Percentiles rank a stretch among this genome's conserved stretches.
These are phyloP conservation scores for Neelides folsomi DNA, from an alignment of 2,888 invertebrate genomes.

Conservation along the genomic window DNA sequence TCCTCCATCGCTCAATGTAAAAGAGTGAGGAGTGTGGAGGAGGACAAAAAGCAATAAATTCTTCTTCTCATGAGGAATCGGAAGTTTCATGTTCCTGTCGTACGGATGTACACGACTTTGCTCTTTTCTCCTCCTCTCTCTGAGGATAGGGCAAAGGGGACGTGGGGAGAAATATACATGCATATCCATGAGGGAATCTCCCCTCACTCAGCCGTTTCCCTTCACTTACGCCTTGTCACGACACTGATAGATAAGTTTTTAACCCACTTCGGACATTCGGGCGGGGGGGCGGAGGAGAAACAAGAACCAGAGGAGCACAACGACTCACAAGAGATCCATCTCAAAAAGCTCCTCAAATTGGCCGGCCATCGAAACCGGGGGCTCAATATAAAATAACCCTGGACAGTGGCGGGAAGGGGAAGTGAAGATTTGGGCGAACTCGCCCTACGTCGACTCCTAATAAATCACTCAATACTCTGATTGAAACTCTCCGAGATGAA, in stretches of 20 bases:
- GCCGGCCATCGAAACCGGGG: neutral
- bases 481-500: no score
- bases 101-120: conserved; percentile 28
- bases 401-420: no score
- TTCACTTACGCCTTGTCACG: neutral
- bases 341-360: conserved; percentile 14
- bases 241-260: conserved; percentile 15
- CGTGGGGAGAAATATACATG: neutral
- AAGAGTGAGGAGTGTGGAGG: conserved; percentile 3
- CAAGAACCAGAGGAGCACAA: conserved; percentile 6
- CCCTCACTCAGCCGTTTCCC: neutral
- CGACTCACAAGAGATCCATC: conserved; percentile 23
- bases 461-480: no score
- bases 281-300: neutral
- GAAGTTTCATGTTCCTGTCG: conserved; percentile 10
- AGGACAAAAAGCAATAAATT: conserved; percentile 3
- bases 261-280: conserved; percentile 19
- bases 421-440: no score
- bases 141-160: conserved; percentile 2
- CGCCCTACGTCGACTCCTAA: no score
- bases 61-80: neutral
- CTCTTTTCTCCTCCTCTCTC: conserved; percentile 18
- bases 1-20: no score
- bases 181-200: no score
- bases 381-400: no score